These are phyloP conservation scores for Diglossa brunneiventris DNA, from an alignment of 2,113 vertebrate genomes.

Conservation along the genomic window DNA sequence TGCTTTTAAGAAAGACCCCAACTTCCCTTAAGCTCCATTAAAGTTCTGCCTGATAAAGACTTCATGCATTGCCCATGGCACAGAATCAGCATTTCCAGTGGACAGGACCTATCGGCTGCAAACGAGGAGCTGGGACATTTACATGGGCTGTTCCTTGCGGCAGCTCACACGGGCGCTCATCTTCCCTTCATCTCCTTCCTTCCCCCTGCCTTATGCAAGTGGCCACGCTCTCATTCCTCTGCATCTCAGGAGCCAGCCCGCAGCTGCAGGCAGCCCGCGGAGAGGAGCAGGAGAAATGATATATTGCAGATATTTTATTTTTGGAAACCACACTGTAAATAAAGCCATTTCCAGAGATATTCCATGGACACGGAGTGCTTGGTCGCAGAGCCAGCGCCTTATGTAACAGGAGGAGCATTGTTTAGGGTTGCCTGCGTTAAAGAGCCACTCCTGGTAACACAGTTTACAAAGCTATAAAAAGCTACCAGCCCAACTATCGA, in stretches of 20 bases:
- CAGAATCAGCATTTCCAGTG: not conserved
- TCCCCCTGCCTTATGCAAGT: not conserved
- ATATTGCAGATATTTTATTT: constrained; percentile 69
- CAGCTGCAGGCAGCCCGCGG: constrained; percentile 52
- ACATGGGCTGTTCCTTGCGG: not conserved
- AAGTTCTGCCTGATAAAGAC: not conserved
- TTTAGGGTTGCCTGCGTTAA: constrained; percentile 67
- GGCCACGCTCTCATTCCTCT: constrained; percentile 12
- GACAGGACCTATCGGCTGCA: not conserved
- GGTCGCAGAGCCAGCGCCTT: constrained; percentile 61
- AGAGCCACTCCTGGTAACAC: constrained; percentile 70
- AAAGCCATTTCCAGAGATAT: constrained; percentile 75
- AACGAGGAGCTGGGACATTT: not conserved
- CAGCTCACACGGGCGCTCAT: not conserved
- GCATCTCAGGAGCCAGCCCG: not conserved
- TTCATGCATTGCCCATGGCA: not conserved
- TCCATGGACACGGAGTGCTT: constrained; percentile 58
- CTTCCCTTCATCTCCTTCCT: not conserved
- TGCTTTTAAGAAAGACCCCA: not conserved
- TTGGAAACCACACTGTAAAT: constrained; percentile 72
- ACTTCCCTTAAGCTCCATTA: not conserved
- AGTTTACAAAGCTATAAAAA: constrained; percentile 69
- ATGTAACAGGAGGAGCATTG: constrained; percentile 75
- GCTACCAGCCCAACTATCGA: constrained; percentile 15
- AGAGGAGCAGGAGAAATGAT: constrained; percentile 48